Base-by-base conservation (phyloP, 1,140 invertebrate species). In the Propsilocerus akamusi region DNA sequence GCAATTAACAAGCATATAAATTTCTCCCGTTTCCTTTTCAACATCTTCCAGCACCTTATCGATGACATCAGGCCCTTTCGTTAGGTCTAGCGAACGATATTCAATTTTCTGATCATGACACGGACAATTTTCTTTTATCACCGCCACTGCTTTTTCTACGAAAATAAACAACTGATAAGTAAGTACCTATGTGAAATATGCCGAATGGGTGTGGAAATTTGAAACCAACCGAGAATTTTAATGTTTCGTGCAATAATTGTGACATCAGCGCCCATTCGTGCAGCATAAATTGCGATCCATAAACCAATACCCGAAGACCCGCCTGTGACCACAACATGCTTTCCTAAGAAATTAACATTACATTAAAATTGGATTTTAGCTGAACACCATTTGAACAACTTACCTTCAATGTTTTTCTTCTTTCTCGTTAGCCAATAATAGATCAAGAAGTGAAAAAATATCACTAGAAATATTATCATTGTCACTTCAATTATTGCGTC, bases 261-360 rank as follows among this genome's bases (percentile, higher is more conserved):
- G 0, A 98, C 86, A 69, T 86, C 71, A 3, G 89, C 91, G 47
- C 93, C 93, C 54, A 74, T 63, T 62, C 71, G 72, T 3, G 80
- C 81, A 26, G 80, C 85, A 58, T 86, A 72, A 12, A 81, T 69
- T 1, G 90, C 93, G 17, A 89, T 60, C 46, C 78, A 75, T 65
- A 89, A 84, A 4, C 94, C 94, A 56, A 97, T 97, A 5, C 94
- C 94, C 70, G 88, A 93, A 0, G 93, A 97, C 25, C 93, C 94
- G 46, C 94, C 94, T 23, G 89, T 94, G n/a, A 96, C 72, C 23
- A 78, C 71, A 34, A 80, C 73, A 65, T 80, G 77, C 57, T 68
- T 73, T 7, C 67, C 67, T 52, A 25, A 41, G 11, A 65, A 41
- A 20, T 41, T 20, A 72, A 7, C 14, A 30, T 30, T 30, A 12